Conservation (phyloP, 2,888 invertebrate species). For the Thymelicus lineola region DNA sequence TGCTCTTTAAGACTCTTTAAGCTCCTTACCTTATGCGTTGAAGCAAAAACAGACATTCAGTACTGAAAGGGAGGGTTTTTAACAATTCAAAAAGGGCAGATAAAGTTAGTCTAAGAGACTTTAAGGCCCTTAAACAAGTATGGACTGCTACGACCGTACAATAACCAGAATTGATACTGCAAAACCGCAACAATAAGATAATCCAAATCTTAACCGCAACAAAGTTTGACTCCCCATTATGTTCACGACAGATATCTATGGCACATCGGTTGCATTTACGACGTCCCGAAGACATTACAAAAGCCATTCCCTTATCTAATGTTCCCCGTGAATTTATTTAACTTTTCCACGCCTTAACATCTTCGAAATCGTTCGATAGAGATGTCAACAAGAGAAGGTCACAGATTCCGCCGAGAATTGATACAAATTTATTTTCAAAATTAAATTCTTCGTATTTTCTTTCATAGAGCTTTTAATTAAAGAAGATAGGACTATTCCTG, state of each 20-base stretch:
- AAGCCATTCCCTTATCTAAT: conserved; percentile 84
- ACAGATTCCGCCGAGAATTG: conserved; percentile 58
- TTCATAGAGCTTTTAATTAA: conserved; percentile 7
- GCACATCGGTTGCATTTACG: conserved; percentile 82
- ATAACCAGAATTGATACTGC: background rate
- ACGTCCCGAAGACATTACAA: conserved; percentile 83
- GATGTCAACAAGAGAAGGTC: conserved; percentile 80
- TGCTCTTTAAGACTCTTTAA: no score
- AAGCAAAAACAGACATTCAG: no score
- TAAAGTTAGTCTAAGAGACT: no score
- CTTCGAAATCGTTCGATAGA: conserved; percentile 79
- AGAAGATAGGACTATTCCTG: background rate
- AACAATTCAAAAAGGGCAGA: no score
- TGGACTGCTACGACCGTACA: background rate
- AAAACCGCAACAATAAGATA: conserved; percentile 4
- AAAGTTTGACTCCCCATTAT: conserved; percentile 49
- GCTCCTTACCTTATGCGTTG: no score
- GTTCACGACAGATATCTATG: conserved; percentile 73
- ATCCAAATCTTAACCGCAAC: conserved; percentile 38
- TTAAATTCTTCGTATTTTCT: conserved; percentile 37
- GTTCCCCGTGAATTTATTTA: conserved; percentile 82
- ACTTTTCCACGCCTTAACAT: conserved; percentile 81
- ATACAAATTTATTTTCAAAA: conserved; percentile 40
- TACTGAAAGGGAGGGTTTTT: no score
- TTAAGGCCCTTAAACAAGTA: no score